A percentile compares a stretch with the other conserved stretches of the same genome.
phyloP scores from a whole-genome alignment of 1,140 invertebrate genomes.

The Ganaspis sp. region DNA sequence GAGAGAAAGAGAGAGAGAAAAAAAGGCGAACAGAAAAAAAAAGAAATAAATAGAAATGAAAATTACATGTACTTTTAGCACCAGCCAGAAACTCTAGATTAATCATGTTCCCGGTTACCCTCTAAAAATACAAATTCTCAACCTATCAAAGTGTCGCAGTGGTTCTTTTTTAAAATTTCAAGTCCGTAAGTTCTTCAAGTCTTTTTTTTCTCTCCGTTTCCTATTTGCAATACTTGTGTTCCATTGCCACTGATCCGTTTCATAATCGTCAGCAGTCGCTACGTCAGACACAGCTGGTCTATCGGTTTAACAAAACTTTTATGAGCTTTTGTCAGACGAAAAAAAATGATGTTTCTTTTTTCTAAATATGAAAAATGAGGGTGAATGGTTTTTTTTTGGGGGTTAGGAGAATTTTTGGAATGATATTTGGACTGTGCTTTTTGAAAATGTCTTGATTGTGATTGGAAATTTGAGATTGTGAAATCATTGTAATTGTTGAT shows the following conservation, averaged over 20 bases:
- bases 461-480: no score
- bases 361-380: no score
- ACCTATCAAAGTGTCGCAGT: not conserved
- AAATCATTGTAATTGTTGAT: no score
- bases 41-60: conserved; percentile 28
- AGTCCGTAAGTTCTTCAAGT: not conserved
- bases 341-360: no score
- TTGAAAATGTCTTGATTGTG: no score
- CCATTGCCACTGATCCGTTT: not conserved
- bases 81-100: conserved; percentile 15
- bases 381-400: no score
- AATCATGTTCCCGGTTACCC: conserved; percentile 5
- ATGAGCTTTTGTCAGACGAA: conserved; percentile 11
- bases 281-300: conserved; percentile 21
- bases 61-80: conserved; percentile 25
- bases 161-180: not conserved
- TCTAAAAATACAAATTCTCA: conserved; percentile 16
- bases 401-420: no score
- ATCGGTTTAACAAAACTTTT: conserved; percentile 3
- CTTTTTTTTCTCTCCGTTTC: not conserved
- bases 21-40: conserved; percentile 10
- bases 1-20: conserved; percentile 10
- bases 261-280: conserved; percentile 18
- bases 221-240: not conserved
- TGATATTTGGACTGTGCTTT: no score